phyloP scores from a whole-genome alignment of 2,888 invertebrate genomes.

The Pimpla rufipes region DNA sequence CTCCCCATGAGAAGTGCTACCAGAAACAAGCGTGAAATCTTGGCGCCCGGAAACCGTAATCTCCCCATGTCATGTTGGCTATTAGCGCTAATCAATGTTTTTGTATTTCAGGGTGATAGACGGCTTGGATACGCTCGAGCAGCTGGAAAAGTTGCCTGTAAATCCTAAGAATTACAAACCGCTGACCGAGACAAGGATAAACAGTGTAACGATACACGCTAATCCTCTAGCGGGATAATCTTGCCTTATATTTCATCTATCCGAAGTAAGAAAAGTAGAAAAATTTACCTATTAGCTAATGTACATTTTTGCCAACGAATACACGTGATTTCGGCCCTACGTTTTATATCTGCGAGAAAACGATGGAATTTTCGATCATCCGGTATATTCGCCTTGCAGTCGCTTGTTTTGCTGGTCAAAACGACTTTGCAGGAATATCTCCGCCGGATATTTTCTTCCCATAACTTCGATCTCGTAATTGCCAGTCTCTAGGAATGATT shows the following conservation, averaged over 20 bases:
- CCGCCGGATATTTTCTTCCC: conserved; percentile 91
- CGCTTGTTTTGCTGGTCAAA: conserved; percentile 93
- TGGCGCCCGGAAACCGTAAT: too few relatives aligned
- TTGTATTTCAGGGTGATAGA: conserved; percentile 93
- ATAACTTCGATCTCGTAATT: conserved; percentile 93
- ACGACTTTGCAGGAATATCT: conserved; percentile 90
- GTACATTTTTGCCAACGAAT: conserved; percentile 16
- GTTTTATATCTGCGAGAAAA: conserved; percentile 10
- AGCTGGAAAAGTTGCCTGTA: conserved; percentile 97
- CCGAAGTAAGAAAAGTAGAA: conserved; percentile 58
- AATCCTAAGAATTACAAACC: conserved; percentile 97
- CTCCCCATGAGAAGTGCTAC: too few relatives aligned
- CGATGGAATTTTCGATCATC: conserved; percentile 36
- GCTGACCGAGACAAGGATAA: conserved; percentile 94
- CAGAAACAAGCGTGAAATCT: too few relatives aligned
- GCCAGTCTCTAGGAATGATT: conserved; percentile 90
- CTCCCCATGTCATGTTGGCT: conserved; percentile 29
- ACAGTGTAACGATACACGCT: conserved; percentile 97
- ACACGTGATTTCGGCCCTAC: neutral
- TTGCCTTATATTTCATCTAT: conserved; percentile 34
- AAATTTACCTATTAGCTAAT: conserved; percentile 29
- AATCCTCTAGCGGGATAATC: conserved; percentile 95
- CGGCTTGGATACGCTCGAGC: conserved; percentile 98
- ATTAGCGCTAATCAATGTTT: conserved; percentile 40
- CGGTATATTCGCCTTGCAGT: conserved; percentile 87